Evolutionary conservation across 1,140 invertebrate genomes (phyloP), one percentile per base, ranked within the genome.

Genomic region (Diuraphis noxia): DNA sequence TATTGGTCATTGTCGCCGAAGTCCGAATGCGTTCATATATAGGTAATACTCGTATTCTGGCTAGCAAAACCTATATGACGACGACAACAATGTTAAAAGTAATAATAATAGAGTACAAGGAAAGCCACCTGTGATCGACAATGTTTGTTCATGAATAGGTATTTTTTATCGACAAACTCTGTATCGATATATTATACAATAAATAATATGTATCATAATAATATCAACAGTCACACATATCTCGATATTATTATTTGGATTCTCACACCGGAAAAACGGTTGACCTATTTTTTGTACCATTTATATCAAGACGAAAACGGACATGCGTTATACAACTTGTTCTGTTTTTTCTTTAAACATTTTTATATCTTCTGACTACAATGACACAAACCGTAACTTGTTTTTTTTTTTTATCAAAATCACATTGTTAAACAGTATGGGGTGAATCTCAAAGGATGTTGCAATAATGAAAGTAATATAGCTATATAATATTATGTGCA

Each of bases 91-190:
- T 82, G 38, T 41, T 40, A 41, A 17, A 82, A 82, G 2, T 13
- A 82, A 72, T 72, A 72, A 34, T 63, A n/a, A 82, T 82, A 43
- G 30, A 82, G 41, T 82, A 43, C 40, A 82, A 82, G 81, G 25
- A 82, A 82, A 82, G 81, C 40, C 38, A 82, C 40, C 10, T 82
- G 38, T 82, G 40, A 25, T 82, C 7, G 23, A 9, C 21, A 36
- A 40, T 81, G 40, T 40, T 38, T 23, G 9, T 25, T 81, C 38
- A 36, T 30, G 40, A 82, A 10, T 25, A 2, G 8, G 81, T 82
- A 6, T 49, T 21, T 49, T 49, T 41, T 82, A 63, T 82, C 40
- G 40, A 41, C 13, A 82, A 82, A 82, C 9, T 30, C 13, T 5
- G 41, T 82, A 25, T n/a, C 40, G 23, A 41, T 82, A 13, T 72